These are phyloP conservation scores for Globodera rostochiensis DNA, from an alignment of 1,140 invertebrate genomes.

Conservation along the genomic window DNA sequence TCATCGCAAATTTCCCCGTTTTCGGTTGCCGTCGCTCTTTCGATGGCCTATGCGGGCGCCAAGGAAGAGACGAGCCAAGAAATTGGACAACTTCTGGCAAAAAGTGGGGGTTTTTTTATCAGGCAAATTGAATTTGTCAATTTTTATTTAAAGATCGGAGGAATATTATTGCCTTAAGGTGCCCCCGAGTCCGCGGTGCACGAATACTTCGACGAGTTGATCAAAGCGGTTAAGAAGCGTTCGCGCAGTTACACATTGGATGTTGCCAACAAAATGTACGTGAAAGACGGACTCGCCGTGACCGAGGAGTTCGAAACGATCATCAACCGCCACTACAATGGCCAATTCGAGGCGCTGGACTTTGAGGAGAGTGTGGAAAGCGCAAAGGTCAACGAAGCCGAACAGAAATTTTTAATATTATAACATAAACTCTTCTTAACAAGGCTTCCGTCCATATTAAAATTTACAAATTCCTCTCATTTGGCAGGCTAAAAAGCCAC, in stretches of 20 bases:
- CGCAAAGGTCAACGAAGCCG: conserved; percentile 16
- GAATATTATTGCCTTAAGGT: background rate
- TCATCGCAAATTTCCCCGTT: background rate
- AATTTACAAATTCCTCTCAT: too few species aligned
- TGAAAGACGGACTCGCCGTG: background rate
- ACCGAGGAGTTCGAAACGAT: conserved; percentile 1
- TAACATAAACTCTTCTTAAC: too few species aligned
- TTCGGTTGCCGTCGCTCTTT: conserved; percentile 22
- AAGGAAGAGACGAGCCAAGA: conserved; percentile 23
- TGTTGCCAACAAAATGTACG: conserved; percentile 18
- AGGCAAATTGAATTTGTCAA: background rate
- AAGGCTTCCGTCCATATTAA: too few species aligned
- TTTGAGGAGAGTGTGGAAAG: conserved; percentile 12
- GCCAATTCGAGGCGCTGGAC: conserved; percentile 20
- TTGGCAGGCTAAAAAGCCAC: too few species aligned
- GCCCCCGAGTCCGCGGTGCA: conserved; percentile 3
- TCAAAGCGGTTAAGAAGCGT: background rate
- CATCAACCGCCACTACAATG: conserved; percentile 11
- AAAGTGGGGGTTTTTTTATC: background rate
- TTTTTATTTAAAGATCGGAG: too few species aligned
- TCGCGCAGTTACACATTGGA: conserved; percentile 22
- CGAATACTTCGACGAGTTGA: conserved; percentile 13
- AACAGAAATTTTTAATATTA: too few species aligned
- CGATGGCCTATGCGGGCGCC: conserved; percentile 20
- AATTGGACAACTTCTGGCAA: conserved; percentile 19